These are phyloP conservation scores for Oreotrochilus melanogaster DNA, from an alignment of 2,113 vertebrate species.

Conservation along the genomic window DNA sequence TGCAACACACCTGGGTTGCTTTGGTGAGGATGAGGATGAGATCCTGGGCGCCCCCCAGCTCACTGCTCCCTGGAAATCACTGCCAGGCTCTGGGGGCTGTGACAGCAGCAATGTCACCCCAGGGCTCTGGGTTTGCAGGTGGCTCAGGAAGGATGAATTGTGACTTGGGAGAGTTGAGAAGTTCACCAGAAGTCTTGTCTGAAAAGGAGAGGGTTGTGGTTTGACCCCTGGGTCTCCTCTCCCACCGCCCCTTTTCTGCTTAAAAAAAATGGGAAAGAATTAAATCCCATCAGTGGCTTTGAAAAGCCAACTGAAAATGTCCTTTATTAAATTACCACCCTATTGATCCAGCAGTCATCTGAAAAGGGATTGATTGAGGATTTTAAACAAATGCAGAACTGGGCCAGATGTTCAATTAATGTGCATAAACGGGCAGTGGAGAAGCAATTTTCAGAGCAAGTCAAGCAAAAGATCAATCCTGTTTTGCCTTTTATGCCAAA, in stretches of 20 bases:
- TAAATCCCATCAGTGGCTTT: constrained; percentile 4
- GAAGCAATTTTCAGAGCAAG: constrained; percentile 69
- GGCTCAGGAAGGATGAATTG: background rate
- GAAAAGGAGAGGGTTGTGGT: background rate
- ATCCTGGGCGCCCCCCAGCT: background rate
- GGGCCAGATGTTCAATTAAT: constrained; percentile 67
- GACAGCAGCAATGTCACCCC: background rate
- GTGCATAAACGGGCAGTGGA: constrained; percentile 62
- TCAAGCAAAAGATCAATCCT: constrained; percentile 70
- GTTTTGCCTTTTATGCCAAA: constrained; percentile 40
- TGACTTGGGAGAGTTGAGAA: background rate
- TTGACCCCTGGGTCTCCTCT: background rate
- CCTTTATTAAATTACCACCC: constrained; percentile 71
- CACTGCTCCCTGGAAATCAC: background rate
- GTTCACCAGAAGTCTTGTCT: background rate
- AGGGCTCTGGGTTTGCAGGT: background rate
- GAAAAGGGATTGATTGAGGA: constrained; percentile 59
- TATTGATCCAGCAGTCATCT: constrained; percentile 58
- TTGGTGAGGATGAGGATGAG: background rate
- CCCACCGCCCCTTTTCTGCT: background rate
- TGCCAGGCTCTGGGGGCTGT: background rate
- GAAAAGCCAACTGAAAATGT: constrained; percentile 29
- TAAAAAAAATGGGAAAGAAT: background rate
- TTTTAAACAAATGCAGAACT: constrained; percentile 53
- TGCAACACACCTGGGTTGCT: rapidly evolving